Conservation (phyloP, 1,140 invertebrate species). For the Oryctes rhinoceros region DNA sequence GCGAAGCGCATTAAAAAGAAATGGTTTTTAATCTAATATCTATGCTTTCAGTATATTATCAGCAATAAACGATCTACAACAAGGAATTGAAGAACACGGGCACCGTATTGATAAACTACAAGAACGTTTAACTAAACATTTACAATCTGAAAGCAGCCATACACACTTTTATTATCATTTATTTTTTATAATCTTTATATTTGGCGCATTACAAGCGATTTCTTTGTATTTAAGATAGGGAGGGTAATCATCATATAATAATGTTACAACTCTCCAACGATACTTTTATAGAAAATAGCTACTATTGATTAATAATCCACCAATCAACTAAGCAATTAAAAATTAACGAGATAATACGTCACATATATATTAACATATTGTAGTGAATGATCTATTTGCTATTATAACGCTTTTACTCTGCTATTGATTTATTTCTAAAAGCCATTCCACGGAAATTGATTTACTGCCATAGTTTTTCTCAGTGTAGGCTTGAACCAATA, state of each 20-base stretch:
- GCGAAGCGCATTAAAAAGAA: background rate
- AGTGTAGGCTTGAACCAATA: too few relatives aligned
- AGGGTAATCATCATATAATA: slow-evolving; percentile 14
- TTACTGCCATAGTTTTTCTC: too few relatives aligned
- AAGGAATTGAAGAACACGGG: slow-evolving; percentile 52
- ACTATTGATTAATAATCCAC: background rate
- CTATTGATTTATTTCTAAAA: too few relatives aligned
- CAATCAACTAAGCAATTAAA: background rate
- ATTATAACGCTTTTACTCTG: too few relatives aligned
- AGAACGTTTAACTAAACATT: slow-evolving; percentile 45
- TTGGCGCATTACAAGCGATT: slow-evolving; percentile 43
- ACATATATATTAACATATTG: too few relatives aligned
- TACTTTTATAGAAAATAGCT: background rate
- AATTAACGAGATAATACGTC: background rate
- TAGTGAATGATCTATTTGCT: too few relatives aligned
- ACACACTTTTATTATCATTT: slow-evolving; percentile 40
- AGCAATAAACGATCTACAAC: slow-evolving; percentile 54
- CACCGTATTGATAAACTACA: slow-evolving; percentile 54
- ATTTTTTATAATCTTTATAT: slow-evolving; percentile 35
- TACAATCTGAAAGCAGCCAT: slow-evolving; percentile 24
- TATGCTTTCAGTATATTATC: slow-evolving; percentile 53
- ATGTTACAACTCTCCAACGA: background rate
- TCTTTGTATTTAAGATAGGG: slow-evolving; percentile 40
- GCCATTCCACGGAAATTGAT: too few relatives aligned
- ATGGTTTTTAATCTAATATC: background rate